Percentiles rank a stretch among this genome's conserved stretches.
These are phyloP conservation scores for Azemiops feae DNA, from an alignment of 2,113 vertebrate species.

Conservation along the genomic window DNA sequence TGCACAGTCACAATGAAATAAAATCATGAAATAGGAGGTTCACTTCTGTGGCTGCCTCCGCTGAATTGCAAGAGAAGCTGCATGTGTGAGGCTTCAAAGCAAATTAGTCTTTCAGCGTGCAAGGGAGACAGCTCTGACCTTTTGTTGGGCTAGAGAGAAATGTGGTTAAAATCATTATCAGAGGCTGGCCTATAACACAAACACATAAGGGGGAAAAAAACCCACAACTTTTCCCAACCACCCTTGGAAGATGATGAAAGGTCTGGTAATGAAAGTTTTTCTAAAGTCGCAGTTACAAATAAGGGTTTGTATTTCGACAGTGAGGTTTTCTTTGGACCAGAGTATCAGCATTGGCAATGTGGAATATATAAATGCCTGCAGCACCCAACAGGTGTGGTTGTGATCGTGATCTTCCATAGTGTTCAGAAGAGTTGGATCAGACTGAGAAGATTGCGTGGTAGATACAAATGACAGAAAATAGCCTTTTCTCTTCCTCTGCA, in stretches of 20 bases:
- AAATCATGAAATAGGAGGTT: constrained; percentile 50
- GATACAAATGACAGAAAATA: constrained; percentile 34
- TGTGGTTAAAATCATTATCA: constrained; percentile 46
- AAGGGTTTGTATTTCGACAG: not conserved
- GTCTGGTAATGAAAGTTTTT: fast-evolving
- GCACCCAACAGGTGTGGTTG: constrained; percentile 6
- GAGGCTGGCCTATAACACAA: constrained; percentile 26
- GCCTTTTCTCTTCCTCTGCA: not conserved
- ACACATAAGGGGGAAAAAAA: constrained; percentile 21
- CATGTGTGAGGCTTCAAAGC: constrained; percentile 45
- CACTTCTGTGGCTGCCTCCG: not conserved
- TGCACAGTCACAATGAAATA: constrained; percentile 34
- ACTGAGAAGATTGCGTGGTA: constrained; percentile 1
- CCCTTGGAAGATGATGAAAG: constrained; percentile 31
- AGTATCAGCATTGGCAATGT: constrained; percentile 23
- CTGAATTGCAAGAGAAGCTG: constrained; percentile 44
- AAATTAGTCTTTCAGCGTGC: constrained; percentile 59
- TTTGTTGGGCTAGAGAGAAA: constrained; percentile 50
- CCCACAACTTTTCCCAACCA: constrained; percentile 35
- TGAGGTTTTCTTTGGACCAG: not conserved
- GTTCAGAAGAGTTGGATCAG: constrained; percentile 17
- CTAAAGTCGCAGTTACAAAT: constrained; percentile 14
- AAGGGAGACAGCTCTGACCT: constrained; percentile 56
- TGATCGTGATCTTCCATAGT: constrained; percentile 7
- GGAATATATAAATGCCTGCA: constrained; percentile 20